Percentiles rank a stretch among this genome's conserved stretches.
Conservation (phyloP, 1,140 invertebrate species). For the Bombus pascuorum region DNA sequence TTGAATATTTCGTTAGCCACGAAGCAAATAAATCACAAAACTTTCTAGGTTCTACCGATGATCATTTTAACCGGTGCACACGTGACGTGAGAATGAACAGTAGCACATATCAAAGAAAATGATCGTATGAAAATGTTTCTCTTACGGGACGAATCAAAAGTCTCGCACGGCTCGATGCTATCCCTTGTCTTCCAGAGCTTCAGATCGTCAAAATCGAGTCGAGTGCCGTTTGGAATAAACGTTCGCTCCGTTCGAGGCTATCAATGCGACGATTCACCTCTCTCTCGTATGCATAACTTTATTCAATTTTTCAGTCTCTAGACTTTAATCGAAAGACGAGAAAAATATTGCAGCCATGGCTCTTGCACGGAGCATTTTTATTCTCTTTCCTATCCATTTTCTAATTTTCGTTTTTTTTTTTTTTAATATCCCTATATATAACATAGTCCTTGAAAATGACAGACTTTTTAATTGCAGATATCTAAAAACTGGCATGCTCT, state of each 20-base stretch:
- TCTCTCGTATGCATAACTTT: conserved; percentile 24
- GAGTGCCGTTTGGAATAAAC: conserved; percentile 38
- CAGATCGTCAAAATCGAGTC: conserved; percentile 36
- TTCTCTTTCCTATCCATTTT: not conserved
- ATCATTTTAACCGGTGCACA: conserved; percentile 4
- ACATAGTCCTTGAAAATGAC: not conserved
- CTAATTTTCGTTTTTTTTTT: not conserved
- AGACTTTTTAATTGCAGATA: not conserved
- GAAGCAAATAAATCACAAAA: not conserved
- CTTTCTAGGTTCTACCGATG: not conserved
- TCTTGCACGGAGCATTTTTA: not conserved
- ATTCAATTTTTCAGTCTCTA: not conserved
- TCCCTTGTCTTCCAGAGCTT: conserved; percentile 22
- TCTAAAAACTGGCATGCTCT: not conserved
- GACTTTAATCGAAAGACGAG: not conserved
- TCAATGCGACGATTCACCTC: conserved; percentile 21
- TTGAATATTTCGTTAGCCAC: not conserved
- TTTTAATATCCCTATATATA: not conserved
- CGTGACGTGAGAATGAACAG: conserved; percentile 19
- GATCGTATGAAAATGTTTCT: conserved; percentile 56
- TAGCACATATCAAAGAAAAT: conserved; percentile 37
- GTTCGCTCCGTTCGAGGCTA: conserved; percentile 12
- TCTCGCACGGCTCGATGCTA: conserved; percentile 42
- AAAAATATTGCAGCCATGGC: not conserved
- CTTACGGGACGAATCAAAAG: conserved; percentile 59